These are phyloP conservation scores for Sebastes reedi DNA, from an alignment of 2,797 vertebrate species.

Conservation along the genomic window DNA sequence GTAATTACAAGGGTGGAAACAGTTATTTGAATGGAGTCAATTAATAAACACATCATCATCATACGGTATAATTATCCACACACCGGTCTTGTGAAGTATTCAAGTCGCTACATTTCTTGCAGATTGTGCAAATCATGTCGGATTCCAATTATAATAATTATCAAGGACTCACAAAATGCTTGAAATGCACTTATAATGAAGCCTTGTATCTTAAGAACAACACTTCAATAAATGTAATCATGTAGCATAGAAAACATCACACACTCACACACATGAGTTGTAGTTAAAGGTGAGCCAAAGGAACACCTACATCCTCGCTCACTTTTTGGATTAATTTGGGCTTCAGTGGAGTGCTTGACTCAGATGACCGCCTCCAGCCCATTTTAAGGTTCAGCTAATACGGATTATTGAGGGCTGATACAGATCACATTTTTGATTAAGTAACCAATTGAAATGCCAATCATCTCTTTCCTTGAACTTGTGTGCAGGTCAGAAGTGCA, in stretches of 20 bases:
- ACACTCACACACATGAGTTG: neutral
- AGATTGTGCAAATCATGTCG: neutral
- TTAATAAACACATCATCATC: neutral
- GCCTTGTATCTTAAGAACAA: neutral
- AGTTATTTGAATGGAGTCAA: neutral
- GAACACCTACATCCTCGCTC: neutral
- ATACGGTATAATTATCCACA: neutral
- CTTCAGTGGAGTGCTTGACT: conserved; percentile 1
- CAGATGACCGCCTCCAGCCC: neutral
- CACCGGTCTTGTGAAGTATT: neutral
- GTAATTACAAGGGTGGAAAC: neutral
- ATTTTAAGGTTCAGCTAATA: conserved; percentile 2
- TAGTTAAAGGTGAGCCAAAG: conserved; percentile 4
- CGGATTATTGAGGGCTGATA: neutral
- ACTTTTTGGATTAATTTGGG: neutral
- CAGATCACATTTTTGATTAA: neutral
- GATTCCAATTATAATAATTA: conserved; percentile 5
- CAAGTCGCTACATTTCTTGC: neutral
- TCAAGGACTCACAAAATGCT: neutral
- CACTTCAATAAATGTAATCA: neutral
- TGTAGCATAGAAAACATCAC: neutral
- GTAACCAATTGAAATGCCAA: conserved; percentile 12
- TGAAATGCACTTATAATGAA: neutral
- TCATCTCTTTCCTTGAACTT: conserved; percentile 24
- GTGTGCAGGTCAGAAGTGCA: conserved; percentile 91